Percentiles rank a stretch among this genome's conserved stretches.
Conservation (phyloP, 1,140 invertebrate species). For the Apis florea region DNA sequence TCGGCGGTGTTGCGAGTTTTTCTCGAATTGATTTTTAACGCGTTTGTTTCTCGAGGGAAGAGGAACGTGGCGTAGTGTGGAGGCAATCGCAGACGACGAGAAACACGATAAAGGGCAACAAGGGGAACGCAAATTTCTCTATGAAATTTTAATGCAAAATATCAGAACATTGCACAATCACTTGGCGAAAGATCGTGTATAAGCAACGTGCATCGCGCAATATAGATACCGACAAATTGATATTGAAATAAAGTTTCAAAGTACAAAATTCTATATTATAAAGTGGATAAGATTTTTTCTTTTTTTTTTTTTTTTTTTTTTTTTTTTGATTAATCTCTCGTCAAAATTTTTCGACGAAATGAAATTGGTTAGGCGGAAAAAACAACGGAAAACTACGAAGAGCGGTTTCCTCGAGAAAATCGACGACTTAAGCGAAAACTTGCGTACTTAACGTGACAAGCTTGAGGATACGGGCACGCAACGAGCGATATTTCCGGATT, state of each 20-base stretch:
- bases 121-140: neutral
- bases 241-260: too few species aligned
- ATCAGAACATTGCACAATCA: neutral
- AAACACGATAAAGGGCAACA: neutral
- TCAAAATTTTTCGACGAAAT: too few species aligned
- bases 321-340: too few species aligned
- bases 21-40: constrained; percentile 23
- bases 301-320: too few species aligned
- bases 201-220: too few species aligned
- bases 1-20: constrained; percentile 17
- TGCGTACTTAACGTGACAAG: neutral
- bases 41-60: neutral
- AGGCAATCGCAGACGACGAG: neutral
- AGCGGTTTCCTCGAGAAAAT: neutral
- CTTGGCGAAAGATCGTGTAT: too few species aligned
- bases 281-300: too few species aligned
- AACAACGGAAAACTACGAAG: too few species aligned
- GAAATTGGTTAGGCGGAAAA: too few species aligned
- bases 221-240: too few species aligned
- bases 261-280: too few species aligned
- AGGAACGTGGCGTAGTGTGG: neutral
- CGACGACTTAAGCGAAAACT: neutral
- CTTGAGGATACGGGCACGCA: neutral
- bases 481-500: neutral
- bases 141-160: neutral